phyloP scores from a whole-genome alignment of 2,888 invertebrate species.

The Luffia ferchaultella region DNA sequence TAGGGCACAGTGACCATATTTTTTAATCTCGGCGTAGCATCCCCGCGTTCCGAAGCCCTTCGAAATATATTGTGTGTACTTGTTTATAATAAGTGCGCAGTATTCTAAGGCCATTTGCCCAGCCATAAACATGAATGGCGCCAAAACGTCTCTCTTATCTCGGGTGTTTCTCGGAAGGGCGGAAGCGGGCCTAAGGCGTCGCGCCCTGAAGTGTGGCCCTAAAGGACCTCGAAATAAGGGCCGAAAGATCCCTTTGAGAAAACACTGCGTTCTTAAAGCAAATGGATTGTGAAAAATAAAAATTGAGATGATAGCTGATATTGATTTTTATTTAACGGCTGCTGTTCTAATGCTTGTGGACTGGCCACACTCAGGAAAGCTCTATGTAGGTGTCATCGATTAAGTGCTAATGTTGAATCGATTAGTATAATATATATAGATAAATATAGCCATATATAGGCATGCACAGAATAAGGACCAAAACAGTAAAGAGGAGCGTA shows the following conservation, averaged over 20 bases:
- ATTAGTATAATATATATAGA: too few species aligned
- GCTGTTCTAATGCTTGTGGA: conserved; percentile 15
- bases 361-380: too few species aligned
- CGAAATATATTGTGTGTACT: conserved; percentile 37
- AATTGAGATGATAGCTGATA: conserved; percentile 51
- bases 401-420: too few species aligned
- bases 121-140: conserved; percentile 64
- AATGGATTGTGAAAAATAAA: conserved; percentile 61
- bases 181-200: conserved; percentile 44
- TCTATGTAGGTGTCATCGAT: too few species aligned
- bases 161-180: conserved; percentile 57
- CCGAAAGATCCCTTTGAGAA: conserved; percentile 48
- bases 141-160: conserved; percentile 66
- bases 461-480: too few species aligned
- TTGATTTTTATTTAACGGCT: conserved; percentile 57
- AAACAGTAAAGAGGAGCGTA: too few species aligned
- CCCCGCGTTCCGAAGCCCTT: conserved; percentile 10
- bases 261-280: conserved; percentile 52
- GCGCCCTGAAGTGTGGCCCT: conserved; percentile 59
- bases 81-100: conserved; percentile 61
- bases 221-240: conserved; percentile 60
- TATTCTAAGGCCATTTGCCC: conserved; percentile 60
- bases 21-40: conserved; percentile 26
- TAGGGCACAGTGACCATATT: conserved; percentile 12
- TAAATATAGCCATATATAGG: too few species aligned